These are phyloP conservation scores for Salvelinus namaycush DNA, from an alignment of 2,113 vertebrate species.

Conservation along the genomic window DNA sequence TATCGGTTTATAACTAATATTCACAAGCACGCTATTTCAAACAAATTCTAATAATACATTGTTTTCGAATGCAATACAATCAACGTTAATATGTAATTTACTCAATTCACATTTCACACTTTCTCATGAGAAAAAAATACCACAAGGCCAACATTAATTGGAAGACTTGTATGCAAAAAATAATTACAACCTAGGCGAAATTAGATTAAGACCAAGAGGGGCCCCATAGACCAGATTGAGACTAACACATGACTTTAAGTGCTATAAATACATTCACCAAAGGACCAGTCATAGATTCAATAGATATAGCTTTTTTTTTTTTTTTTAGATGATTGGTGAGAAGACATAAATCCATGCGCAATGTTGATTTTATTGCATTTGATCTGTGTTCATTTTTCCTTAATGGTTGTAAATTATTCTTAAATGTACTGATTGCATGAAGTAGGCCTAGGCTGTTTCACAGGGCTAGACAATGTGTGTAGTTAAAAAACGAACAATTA, in stretches of 20 bases:
- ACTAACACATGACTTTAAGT: neutral
- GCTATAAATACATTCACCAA: too few relatives aligned
- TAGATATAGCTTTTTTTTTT: too few relatives aligned
- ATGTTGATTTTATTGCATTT: too few relatives aligned
- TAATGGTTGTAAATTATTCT: neutral
- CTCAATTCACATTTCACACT: neutral
- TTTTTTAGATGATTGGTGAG: neutral
- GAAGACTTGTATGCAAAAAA: conserved; percentile 66
- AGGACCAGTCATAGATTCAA: too few relatives aligned
- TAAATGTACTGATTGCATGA: too few relatives aligned
- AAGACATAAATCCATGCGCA: neutral
- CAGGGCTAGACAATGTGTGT: too few relatives aligned
- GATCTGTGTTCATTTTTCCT: neutral
- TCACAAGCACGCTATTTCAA: neutral
- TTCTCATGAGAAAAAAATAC: conserved; percentile 49
- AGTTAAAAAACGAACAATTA: too few relatives aligned
- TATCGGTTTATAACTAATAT: neutral
- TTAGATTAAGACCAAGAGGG: neutral
- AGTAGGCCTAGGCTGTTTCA: too few relatives aligned
- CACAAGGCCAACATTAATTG: too few relatives aligned
- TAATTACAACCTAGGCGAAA: neutral
- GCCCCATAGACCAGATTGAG: neutral
- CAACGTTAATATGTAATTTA: neutral
- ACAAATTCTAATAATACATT: too few relatives aligned
- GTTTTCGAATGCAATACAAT: too few relatives aligned